Percentiles rank a stretch among this genome's conserved stretches.
These are phyloP conservation scores for Norana najaformis DNA, from an alignment of 2,888 invertebrate genomes.

Conservation along the genomic window DNA sequence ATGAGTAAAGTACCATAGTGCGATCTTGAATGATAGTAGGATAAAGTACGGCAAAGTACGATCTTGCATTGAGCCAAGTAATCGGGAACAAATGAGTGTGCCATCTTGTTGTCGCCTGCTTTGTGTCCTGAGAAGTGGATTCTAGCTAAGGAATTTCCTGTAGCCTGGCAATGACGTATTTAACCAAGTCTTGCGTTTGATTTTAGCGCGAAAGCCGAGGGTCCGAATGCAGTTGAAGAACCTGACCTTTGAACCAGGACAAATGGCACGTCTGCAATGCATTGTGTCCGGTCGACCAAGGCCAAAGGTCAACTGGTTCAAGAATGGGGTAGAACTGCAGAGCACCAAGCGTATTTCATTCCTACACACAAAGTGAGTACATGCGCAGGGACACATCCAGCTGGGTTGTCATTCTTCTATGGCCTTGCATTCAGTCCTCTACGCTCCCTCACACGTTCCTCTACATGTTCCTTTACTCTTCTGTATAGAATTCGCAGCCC, in stretches of 20 bases:
- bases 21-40: no score
- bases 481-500: no score
- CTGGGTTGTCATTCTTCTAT: neutral
- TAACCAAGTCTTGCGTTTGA: neutral
- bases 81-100: neutral
- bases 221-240: neutral
- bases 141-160: neutral
- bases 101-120: neutral
- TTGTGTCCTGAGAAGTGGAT: neutral
- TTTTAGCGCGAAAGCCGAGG: neutral
- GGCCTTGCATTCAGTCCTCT: no score
- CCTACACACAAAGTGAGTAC: neutral
- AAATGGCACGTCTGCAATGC: neutral
- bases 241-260: neutral
- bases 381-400: no score
- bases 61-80: neutral
- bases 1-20: no score
- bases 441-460: neutral
- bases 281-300: neutral
- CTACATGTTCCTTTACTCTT: no score
- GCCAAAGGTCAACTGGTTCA: constrained; percentile 14
- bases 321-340: neutral
- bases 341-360: neutral
- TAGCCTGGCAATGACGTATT: no score
- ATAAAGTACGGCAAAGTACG: no score